These are phyloP conservation scores for Procapra przewalskii DNA, from an alignment of 2,113 vertebrate species.

Conservation along the genomic window DNA sequence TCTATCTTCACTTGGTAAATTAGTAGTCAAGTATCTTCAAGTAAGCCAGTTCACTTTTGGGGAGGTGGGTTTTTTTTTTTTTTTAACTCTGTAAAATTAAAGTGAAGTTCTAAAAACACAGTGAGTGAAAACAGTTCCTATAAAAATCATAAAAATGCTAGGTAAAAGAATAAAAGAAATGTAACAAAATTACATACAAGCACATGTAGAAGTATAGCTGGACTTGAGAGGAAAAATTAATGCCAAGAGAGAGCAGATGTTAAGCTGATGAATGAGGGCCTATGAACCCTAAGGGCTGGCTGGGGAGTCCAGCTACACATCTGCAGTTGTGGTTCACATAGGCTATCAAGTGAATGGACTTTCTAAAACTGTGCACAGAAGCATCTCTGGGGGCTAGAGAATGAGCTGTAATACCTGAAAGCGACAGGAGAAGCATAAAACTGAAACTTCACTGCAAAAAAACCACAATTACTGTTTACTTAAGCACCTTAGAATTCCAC, in stretches of 20 bases:
- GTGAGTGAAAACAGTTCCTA: neutral
- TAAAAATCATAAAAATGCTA: neutral
- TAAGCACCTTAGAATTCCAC: neutral
- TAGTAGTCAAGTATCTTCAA: neutral
- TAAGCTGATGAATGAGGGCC: neutral
- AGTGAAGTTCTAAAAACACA: neutral
- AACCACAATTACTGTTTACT: neutral
- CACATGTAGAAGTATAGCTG: neutral
- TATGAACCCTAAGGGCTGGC: too few relatives aligned
- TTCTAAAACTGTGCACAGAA: neutral
- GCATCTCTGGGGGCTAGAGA: neutral
- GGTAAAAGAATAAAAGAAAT: neutral
- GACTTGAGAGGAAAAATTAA: neutral
- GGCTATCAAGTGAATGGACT: neutral
- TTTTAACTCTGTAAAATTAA: neutral
- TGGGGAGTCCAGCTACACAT: too few relatives aligned
- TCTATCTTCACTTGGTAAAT: neutral
- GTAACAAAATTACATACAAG: neutral
- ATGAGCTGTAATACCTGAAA: neutral
- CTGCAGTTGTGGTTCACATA: neutral
- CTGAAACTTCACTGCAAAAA: neutral
- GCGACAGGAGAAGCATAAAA: neutral
- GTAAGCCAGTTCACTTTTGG: neutral
- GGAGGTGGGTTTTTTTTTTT: neutral
- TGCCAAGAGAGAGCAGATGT: neutral